Conservation (phyloP, 2,113 vertebrate genomes). For the Columba janthina region DNA sequence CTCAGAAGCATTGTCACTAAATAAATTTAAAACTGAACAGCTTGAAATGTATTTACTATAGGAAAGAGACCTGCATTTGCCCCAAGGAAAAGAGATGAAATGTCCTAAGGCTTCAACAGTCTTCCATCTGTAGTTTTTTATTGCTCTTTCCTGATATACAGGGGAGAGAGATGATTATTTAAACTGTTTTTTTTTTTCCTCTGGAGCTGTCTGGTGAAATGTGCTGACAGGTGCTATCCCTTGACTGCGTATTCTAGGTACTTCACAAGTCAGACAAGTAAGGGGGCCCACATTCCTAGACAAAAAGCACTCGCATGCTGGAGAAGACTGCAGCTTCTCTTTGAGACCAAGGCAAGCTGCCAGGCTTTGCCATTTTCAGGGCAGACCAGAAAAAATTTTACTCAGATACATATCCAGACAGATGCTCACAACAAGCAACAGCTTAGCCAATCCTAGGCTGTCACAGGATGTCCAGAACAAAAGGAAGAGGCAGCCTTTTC, state of each 20-base stretch:
- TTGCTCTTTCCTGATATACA: neutral
- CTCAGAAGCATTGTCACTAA: slow-evolving; percentile 41
- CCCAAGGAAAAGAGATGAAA: slow-evolving; percentile 38
- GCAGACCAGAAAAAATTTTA: neutral
- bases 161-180: slow-evolving; percentile 42
- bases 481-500: neutral
- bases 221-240: slow-evolving; percentile 41
- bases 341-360: slow-evolving; percentile 4
- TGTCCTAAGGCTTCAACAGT: slow-evolving; percentile 43
- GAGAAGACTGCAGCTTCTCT: neutral
- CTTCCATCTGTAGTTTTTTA: slow-evolving; percentile 51
- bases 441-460: neutral
- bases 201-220: slow-evolving; percentile 28
- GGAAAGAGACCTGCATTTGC: slow-evolving; percentile 36
- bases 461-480: neutral
- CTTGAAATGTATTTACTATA: slow-evolving; percentile 45
- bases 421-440: neutral
- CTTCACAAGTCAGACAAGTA: slow-evolving; percentile 7
- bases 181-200: slow-evolving; percentile 32
- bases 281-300: neutral
- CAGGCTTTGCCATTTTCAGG: slow-evolving; percentile 14
- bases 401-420: neutral
- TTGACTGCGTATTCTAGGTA: neutral
- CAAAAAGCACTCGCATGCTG: neutral
- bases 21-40: slow-evolving; percentile 54